These are phyloP conservation scores for Indicator indicator DNA, from an alignment of 2,113 vertebrate genomes.

Conservation along the genomic window DNA sequence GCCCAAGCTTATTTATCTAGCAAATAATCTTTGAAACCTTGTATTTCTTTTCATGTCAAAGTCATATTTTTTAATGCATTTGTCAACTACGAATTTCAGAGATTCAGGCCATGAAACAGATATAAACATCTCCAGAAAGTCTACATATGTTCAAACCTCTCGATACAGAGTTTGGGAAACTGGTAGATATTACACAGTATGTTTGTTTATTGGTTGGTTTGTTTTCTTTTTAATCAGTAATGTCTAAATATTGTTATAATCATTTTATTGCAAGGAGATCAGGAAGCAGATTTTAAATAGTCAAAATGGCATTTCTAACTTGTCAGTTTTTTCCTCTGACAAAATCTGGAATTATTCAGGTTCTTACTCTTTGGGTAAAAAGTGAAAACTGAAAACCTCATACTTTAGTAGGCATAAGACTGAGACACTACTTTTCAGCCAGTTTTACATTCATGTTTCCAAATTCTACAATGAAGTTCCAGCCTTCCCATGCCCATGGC, in stretches of 20 bases:
- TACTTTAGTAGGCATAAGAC: not conserved
- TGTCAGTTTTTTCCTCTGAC: not conserved
- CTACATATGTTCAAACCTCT: not conserved
- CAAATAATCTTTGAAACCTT: conserved; percentile 41
- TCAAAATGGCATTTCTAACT: not conserved
- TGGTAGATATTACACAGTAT: not conserved
- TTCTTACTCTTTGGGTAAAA: not conserved
- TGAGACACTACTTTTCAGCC: not conserved
- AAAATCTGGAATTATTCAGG: not conserved
- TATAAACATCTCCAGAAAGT: not conserved
- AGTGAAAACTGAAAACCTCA: not conserved
- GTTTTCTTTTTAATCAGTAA: not conserved
- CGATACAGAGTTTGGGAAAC: not conserved
- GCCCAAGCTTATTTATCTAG: not conserved
- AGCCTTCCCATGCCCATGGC: fast-evolving
- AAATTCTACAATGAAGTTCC: not conserved
- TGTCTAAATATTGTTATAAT: not conserved
- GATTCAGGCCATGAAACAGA: not conserved
- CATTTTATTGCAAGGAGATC: not conserved
- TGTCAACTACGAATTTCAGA: not conserved
- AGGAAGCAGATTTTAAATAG: not conserved
- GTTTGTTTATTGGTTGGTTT: not conserved
- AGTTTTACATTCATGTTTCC: not conserved
- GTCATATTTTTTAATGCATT: conserved; percentile 14
- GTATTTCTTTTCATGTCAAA: not conserved